Evolutionary conservation across 2,888 invertebrate genomes (phyloP).

Genomic region (Lochmaea crataegi): DNA sequence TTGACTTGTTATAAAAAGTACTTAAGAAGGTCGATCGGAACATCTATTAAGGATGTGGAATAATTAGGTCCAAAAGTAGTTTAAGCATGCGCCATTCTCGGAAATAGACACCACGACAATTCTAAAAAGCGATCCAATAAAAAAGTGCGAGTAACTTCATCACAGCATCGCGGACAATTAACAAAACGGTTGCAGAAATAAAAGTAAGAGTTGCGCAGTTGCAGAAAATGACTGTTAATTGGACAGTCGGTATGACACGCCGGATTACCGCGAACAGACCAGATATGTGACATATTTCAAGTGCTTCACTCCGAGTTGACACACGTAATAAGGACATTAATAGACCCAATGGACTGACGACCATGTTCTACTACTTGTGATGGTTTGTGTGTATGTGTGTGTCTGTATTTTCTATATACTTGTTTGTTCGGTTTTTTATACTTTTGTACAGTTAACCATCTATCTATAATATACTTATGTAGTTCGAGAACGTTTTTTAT

Average conservation of each 20-base stretch:
- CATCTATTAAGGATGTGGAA: not conserved
- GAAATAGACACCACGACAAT: not conserved
- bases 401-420: slow-evolving; percentile 12
- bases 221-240: slow-evolving; percentile 58
- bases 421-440: not conserved
- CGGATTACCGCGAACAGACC: slow-evolving; percentile 58
- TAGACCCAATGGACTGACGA: slow-evolving; percentile 50
- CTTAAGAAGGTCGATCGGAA: too few relatives aligned
- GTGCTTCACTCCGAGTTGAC: slow-evolving; percentile 55
- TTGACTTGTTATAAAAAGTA: too few relatives aligned
- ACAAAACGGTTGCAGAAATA: slow-evolving; percentile 46
- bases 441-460: too few relatives aligned
- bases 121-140: slow-evolving; percentile 18
- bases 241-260: slow-evolving; percentile 60
- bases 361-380: slow-evolving; percentile 36
- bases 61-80: not conserved
- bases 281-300: slow-evolving; percentile 62
- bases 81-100: not conserved
- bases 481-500: too few relatives aligned
- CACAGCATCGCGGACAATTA: slow-evolving; percentile 43
- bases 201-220: slow-evolving; percentile 52
- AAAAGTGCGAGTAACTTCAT: slow-evolving; percentile 44
- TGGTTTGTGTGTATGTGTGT: slow-evolving; percentile 20
- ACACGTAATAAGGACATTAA: slow-evolving; percentile 59
- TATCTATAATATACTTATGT: too few relatives aligned